Conservation (phyloP, 2,113 vertebrate species). For the Sakesphorus luctuosus region DNA sequence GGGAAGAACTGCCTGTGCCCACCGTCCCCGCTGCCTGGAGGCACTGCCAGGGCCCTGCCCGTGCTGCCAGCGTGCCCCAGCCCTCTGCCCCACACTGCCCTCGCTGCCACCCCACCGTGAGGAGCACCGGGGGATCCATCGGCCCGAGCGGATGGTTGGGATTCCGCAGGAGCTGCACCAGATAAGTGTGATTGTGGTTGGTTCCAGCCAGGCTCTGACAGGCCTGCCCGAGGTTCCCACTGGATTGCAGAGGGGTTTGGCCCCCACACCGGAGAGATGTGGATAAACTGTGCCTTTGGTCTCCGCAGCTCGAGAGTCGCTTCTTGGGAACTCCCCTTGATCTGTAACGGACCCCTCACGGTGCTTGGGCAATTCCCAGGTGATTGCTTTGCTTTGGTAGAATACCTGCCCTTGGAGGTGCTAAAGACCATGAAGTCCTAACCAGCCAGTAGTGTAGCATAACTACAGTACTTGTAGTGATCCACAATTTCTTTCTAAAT, state of each 20-base stretch:
- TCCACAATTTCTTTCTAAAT: conserved; percentile 57
- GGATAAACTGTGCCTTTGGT: conserved; percentile 62
- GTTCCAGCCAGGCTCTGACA: conserved; percentile 7
- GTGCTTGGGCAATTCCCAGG: conserved; percentile 58
- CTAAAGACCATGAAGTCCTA: conserved; percentile 71
- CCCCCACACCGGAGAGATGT: conserved; percentile 30
- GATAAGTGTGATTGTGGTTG: conserved; percentile 7
- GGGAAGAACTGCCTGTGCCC: not conserved
- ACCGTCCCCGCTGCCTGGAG: conserved; percentile 23
- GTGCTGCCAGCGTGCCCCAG: not conserved
- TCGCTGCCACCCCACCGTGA: not conserved
- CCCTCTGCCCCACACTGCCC: not conserved
- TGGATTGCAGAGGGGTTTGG: conserved; percentile 27
- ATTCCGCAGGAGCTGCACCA: not conserved
- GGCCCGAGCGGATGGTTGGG: not conserved
- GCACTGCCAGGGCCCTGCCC: not conserved
- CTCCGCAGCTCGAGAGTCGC: conserved; percentile 19
- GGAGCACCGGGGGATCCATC: conserved; percentile 45
- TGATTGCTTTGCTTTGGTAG: conserved; percentile 54
- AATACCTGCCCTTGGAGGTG: conserved; percentile 76
- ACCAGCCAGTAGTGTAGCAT: conserved; percentile 73
- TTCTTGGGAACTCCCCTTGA: conserved; percentile 36
- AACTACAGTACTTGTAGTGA: conserved; percentile 66
- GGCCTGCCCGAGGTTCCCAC: not conserved
- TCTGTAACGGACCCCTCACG: conserved; percentile 40